Percentiles rank a stretch among this genome's conserved stretches.
Evolutionary conservation across 2,888 invertebrate genomes (phyloP).

Genomic region (Volucella bombylans): DNA sequence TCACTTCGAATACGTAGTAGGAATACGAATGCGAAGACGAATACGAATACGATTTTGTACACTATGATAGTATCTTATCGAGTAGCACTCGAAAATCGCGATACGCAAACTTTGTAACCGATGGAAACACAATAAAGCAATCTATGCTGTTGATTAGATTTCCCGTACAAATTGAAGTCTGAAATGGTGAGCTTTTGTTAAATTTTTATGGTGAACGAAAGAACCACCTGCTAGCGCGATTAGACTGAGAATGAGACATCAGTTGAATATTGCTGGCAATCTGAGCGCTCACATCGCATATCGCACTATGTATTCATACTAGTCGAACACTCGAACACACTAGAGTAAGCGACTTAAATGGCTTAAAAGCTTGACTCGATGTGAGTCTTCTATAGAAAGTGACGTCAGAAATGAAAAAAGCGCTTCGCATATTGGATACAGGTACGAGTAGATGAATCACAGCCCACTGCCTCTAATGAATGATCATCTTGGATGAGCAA

Average conservation of each 20-base stretch:
- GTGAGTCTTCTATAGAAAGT: slow-evolving; percentile 25
- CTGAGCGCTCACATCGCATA: slow-evolving; percentile 36
- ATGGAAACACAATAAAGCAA: slow-evolving; percentile 32
- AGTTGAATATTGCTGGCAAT: slow-evolving; percentile 20
- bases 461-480: too few relatives aligned
- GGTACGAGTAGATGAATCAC: slow-evolving; percentile 60
- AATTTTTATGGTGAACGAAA: slow-evolving; percentile 8
- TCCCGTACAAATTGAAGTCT: slow-evolving; percentile 19
- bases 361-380: slow-evolving; percentile 65
- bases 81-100: slow-evolving; percentile 28
- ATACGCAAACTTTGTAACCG: slow-evolving; percentile 30
- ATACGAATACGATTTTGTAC: too few relatives aligned
- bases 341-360: slow-evolving; percentile 57
- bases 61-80: slow-evolving; percentile 58
- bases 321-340: too few relatives aligned
- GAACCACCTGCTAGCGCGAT: slow-evolving; percentile 63
- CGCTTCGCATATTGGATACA: slow-evolving; percentile 12
- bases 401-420: slow-evolving; percentile 27
- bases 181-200: slow-evolving; percentile 29
- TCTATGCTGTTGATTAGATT: slow-evolving; percentile 29
- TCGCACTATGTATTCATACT: background rate
- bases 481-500: too few relatives aligned
- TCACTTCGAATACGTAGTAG: slow-evolving; percentile 9
- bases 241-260: slow-evolving; percentile 65
- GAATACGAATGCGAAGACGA: too few relatives aligned